phyloP scores from a whole-genome alignment of 1,140 invertebrate species.

The Papilio polytes region DNA sequence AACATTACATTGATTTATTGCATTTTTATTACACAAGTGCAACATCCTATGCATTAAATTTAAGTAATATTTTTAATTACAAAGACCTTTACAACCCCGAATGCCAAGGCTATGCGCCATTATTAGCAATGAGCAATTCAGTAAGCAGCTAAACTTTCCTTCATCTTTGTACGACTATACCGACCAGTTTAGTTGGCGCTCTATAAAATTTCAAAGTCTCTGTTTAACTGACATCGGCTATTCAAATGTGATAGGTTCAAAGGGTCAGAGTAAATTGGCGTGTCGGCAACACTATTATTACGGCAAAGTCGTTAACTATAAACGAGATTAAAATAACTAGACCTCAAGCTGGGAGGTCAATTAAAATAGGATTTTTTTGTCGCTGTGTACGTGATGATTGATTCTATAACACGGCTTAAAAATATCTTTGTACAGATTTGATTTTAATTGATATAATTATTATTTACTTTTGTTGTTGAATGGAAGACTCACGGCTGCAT shows the following conservation, averaged over 20 bases:
- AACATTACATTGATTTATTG: constrained; percentile 28
- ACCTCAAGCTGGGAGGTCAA: constrained; percentile 66
- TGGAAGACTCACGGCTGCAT: background rate
- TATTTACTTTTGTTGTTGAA: background rate
- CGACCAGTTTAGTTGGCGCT: background rate
- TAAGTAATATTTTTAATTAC: constrained; percentile 48
- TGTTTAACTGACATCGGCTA: constrained; percentile 20
- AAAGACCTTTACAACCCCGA: constrained; percentile 54
- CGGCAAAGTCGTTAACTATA: constrained; percentile 53
- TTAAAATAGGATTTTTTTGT: constrained; percentile 69
- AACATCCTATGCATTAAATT: constrained; percentile 49
- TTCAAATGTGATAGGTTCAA: constrained; percentile 28
- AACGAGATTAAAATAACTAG: constrained; percentile 65
- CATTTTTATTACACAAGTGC: constrained; percentile 43
- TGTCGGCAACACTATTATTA: constrained; percentile 47
- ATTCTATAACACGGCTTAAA: constrained; percentile 54
- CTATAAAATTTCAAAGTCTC: constrained; percentile 21
- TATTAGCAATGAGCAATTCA: constrained; percentile 43
- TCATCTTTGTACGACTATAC: constrained; percentile 21
- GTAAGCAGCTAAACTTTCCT: constrained; percentile 42
- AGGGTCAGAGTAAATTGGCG: constrained; percentile 15
- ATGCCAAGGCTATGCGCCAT: constrained; percentile 53
- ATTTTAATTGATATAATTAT: constrained; percentile 58
- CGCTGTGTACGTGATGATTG: constrained; percentile 50
- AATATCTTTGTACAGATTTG: constrained; percentile 63